A percentile compares a stretch with the other conserved stretches of the same genome.
Evolutionary conservation across 1,140 invertebrate species (phyloP).

Genomic region (Procambarus virginalis): DNA sequence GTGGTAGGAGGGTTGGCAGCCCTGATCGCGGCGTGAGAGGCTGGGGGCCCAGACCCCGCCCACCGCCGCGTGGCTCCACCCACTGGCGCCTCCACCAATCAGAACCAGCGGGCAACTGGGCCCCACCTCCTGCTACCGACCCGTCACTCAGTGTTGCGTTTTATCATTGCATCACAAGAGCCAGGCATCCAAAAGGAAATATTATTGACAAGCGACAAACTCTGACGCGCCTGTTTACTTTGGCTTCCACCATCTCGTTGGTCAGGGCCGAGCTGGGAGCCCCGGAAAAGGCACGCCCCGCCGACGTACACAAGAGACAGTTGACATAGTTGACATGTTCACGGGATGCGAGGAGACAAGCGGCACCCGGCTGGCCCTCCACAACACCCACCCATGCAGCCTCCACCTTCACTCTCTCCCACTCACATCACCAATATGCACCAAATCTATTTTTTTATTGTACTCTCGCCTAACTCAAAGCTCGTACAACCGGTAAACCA

Average conservation of each 20-base stretch:
- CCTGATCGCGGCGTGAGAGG: constrained; percentile 44
- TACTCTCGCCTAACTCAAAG: background rate
- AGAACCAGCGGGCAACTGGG: background rate
- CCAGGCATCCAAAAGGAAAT: constrained; percentile 67
- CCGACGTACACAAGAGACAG: constrained; percentile 19
- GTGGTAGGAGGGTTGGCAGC: constrained; percentile 52
- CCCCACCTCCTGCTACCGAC: constrained; percentile 41
- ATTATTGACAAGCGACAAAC: constrained; percentile 68
- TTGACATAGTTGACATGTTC: constrained; percentile 58
- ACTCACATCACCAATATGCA: too few relatives aligned
- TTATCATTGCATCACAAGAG: constrained; percentile 66
- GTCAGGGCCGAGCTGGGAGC: constrained; percentile 33
- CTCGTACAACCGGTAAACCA: background rate
- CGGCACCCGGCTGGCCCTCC: background rate
- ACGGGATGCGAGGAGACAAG: constrained; percentile 58
- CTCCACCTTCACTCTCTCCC: too few relatives aligned
- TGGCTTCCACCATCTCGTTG: constrained; percentile 57
- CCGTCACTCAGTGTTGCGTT: constrained; percentile 67
- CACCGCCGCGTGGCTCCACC: constrained; percentile 46
- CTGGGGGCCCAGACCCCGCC: constrained; percentile 20
- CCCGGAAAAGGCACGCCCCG: constrained; percentile 59
- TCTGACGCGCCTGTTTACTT: constrained; percentile 64
- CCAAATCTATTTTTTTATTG: too few relatives aligned
- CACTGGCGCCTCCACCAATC: constrained; percentile 9
- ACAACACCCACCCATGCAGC: too few relatives aligned